Conservation (phyloP, 2,797 vertebrate genomes). For the Anguilla megastoma region DNA sequence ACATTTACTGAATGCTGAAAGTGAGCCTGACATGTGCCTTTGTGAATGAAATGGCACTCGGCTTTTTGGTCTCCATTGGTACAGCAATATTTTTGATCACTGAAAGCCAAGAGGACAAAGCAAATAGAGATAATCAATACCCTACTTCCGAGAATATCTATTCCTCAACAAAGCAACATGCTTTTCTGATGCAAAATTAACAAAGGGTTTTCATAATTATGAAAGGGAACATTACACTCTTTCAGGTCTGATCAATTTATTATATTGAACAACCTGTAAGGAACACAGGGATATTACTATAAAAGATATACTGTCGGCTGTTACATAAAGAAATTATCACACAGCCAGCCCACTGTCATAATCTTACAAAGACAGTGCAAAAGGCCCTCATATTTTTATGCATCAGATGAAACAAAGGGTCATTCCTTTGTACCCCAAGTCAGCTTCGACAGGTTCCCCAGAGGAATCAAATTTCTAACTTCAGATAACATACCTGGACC, state of each 20-base stretch:
- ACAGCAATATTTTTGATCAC: conserved; percentile 5
- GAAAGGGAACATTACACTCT: background rate
- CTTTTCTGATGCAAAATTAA: background rate
- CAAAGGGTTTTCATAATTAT: background rate
- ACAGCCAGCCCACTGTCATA: background rate
- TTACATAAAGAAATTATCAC: background rate
- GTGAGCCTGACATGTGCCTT: background rate
- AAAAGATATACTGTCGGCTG: background rate
- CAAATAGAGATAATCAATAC: conserved; percentile 17
- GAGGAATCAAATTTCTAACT: conserved; percentile 11
- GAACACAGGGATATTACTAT: background rate
- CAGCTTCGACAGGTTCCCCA: background rate
- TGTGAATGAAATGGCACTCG: conserved; percentile 13
- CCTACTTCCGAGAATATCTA: conserved; percentile 12
- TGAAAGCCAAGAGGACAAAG: conserved; percentile 3
- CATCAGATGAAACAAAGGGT: background rate
- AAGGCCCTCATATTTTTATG: background rate
- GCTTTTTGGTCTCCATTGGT: too few species aligned
- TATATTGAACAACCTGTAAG: background rate
- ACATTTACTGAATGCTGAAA: conserved; percentile 22
- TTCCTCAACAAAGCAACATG: conserved; percentile 7
- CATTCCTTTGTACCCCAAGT: background rate
- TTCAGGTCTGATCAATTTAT: background rate
- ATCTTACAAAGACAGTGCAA: background rate
- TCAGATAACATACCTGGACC: conserved; percentile 26